Conservation (phyloP, 2,113 vertebrate genomes). For the Cebidichthys violaceus region DNA sequence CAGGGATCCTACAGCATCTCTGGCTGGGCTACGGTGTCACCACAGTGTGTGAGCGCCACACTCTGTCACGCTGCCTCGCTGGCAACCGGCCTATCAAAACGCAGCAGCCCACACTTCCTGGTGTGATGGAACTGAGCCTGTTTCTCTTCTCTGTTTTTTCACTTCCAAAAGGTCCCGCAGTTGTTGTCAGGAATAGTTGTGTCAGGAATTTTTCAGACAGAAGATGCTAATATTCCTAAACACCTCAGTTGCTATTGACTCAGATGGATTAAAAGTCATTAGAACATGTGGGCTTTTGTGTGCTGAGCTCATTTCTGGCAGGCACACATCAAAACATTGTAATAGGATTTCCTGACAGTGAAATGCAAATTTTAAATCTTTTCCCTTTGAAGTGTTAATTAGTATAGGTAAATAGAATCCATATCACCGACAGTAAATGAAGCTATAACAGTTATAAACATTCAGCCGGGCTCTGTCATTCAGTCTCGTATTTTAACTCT, state of each 20-base stretch:
- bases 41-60: constrained; percentile 74
- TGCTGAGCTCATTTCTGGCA: constrained; percentile 72
- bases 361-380: constrained; percentile 65
- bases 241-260: constrained; percentile 74
- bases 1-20: constrained; percentile 61
- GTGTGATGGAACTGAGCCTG: constrained; percentile 75
- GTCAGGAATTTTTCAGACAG: constrained; percentile 54
- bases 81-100: constrained; percentile 85
- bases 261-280: constrained; percentile 81
- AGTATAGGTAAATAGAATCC: constrained; percentile 65
- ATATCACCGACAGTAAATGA: constrained; percentile 52
- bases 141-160: constrained; percentile 19
- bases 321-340: constrained; percentile 68
- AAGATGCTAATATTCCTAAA: constrained; percentile 74
- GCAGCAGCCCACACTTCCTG: constrained; percentile 78
- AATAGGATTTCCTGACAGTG: constrained; percentile 73
- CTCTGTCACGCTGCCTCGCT: constrained; percentile 74
- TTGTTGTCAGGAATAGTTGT: constrained; percentile 67
- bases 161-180: constrained; percentile 46
- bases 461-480: constrained; percentile 18
- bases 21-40: constrained; percentile 70
- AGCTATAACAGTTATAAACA: constrained; percentile 16
- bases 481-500: constrained; percentile 10
- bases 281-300: constrained; percentile 77
- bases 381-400: constrained; percentile 74